Base-by-base conservation (phyloP, 2,888 invertebrate genomes). In the Tridacna gigas region DNA sequence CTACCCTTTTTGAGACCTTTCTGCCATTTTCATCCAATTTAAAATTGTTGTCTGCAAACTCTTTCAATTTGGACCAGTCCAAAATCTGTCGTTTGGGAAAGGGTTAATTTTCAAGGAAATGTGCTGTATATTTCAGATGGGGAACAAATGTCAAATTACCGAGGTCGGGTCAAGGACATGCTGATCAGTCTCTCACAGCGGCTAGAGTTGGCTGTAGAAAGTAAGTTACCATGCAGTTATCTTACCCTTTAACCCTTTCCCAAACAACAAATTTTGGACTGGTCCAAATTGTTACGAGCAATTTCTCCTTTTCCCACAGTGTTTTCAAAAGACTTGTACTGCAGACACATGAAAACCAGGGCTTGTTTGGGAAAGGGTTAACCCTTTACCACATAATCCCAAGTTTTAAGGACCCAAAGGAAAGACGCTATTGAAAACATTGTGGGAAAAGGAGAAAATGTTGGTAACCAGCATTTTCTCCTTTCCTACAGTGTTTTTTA, bases 131-230 rank as follows among this genome's bases (percentile, higher is more conserved):
- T 83, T 80, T 9, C 90, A 93, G 93, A 93, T 91, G 92, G 91
- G 26, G 92, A 92, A 48, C 87, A 91, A 37, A 90, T 93, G 90
- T 84, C 91, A 13, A 91, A 82, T 0, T 93, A 91, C 79, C 85
- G 89, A 79, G 83, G 84, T 20, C 88, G 89, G 22, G 84, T 93
- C 45, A 90, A 90, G 47, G 92, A 92, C 47, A 84, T 92, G 18
- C 86, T 93, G 15, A 89, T 90, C 61, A 90, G 91, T 69, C 87
- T 91, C 13, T 90, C 91, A 26, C 91, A 92, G 84, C 85, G 91
- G 20, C 78, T 93, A 28, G 91, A 92, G 76, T 89, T 92, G 37
- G 92, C 92, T 56, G 90, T 91, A 76, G 93, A 93, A 83, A 92
- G 93, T 93, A 86, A 91, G 93, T 88, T 0, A 67, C 37, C 4